Evolutionary conservation across 2,888 invertebrate species (phyloP).

Genomic region (Eupithecia pulchellata): DNA sequence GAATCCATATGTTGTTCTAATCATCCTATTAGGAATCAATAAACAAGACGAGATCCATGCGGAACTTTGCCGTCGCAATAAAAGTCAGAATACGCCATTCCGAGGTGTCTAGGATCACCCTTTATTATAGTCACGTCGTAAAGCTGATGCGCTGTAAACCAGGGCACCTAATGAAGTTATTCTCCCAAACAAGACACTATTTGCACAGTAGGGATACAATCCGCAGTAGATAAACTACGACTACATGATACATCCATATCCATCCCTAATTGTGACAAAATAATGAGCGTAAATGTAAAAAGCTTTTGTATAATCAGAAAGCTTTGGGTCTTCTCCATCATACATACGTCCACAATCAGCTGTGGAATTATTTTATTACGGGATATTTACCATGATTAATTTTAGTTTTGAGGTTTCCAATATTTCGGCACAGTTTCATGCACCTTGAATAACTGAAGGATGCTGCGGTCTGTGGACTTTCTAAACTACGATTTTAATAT

Average conservation of each 20-base stretch:
- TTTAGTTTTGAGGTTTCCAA: too few species aligned
- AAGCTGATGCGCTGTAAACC: constrained; percentile 68
- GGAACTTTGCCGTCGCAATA: constrained; percentile 38
- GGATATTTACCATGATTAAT: too few species aligned
- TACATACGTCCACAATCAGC: neutral
- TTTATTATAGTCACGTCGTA: constrained; percentile 54
- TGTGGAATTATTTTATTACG: too few species aligned
- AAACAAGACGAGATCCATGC: constrained; percentile 29
- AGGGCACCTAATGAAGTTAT: constrained; percentile 3
- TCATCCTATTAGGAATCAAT: neutral
- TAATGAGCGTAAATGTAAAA: neutral
- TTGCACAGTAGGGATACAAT: neutral
- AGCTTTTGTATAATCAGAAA: neutral
- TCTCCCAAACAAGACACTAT: neutral
- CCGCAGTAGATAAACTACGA: neutral
- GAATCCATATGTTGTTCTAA: neutral
- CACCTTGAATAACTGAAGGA: too few species aligned
- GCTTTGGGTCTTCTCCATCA: neutral
- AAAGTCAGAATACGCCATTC: constrained; percentile 37
- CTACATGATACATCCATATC: neutral
- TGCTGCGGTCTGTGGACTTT: too few species aligned
- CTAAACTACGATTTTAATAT: too few species aligned
- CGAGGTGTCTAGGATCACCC: constrained; percentile 51
- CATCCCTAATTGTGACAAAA: neutral
- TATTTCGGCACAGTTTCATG: too few species aligned